These are phyloP conservation scores for Oncorhynchus clarkii DNA, from an alignment of 2,113 vertebrate genomes.

Conservation along the genomic window DNA sequence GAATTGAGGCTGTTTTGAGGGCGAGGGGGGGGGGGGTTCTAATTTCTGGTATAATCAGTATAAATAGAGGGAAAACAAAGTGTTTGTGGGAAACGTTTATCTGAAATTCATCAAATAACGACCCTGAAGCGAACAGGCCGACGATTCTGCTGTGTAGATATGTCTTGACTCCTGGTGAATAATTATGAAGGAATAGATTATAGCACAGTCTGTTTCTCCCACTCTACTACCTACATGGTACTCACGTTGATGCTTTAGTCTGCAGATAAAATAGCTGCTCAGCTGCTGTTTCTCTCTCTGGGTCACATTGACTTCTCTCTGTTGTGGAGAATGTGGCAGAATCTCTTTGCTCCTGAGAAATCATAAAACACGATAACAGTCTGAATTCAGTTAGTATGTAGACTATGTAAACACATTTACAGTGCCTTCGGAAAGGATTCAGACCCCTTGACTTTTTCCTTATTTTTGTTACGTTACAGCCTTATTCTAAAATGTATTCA, in stretches of 20 bases:
- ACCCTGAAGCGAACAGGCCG: neutral
- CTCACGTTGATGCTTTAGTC: neutral
- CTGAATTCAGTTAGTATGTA: neutral
- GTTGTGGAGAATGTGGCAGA: neutral
- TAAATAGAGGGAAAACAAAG: constrained; percentile 8
- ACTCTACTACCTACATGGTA: neutral
- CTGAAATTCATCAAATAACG: constrained; percentile 2
- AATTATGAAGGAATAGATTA: neutral
- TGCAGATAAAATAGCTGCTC: neutral
- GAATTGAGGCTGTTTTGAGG: too few relatives aligned
- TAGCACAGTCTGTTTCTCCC: neutral
- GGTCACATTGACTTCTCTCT: neutral
- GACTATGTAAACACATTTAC: neutral
- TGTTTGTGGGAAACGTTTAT: constrained; percentile 1
- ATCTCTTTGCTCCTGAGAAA: neutral
- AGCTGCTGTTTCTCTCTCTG: neutral
- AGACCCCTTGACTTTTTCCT: too few relatives aligned
- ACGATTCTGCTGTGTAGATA: neutral
- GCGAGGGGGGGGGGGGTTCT: too few relatives aligned
- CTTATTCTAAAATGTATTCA: too few relatives aligned
- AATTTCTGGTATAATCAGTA: neutral
- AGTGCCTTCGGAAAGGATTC: too few relatives aligned
- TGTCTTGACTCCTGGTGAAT: neutral
- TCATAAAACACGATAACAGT: neutral
- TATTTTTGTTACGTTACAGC: too few relatives aligned